phyloP scores from a whole-genome alignment of 2,113 vertebrate species.

The Anthoscopus minutus region DNA sequence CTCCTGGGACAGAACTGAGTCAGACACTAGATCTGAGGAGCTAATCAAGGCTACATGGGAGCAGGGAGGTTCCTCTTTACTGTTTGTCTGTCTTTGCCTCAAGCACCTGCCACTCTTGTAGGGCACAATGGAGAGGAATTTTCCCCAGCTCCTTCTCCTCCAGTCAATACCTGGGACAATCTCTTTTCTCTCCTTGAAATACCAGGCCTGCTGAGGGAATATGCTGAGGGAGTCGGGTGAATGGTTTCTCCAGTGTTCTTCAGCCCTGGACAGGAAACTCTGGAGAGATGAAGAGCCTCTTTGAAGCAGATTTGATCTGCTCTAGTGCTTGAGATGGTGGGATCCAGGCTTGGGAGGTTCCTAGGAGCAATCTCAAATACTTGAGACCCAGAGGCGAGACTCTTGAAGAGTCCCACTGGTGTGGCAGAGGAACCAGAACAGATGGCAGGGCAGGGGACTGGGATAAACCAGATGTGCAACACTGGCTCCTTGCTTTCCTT shows the following conservation, averaged over 20 bases:
- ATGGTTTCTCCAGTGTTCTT: neutral
- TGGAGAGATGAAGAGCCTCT: neutral
- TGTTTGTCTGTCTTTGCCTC: neutral
- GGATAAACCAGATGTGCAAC: neutral
- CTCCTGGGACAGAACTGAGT: neutral
- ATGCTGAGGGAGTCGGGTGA: neutral
- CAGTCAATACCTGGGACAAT: neutral
- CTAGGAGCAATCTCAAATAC: neutral
- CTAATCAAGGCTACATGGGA: neutral
- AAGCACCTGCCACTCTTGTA: neutral
- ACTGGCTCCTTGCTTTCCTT: neutral
- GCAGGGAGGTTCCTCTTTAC: neutral
- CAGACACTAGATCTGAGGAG: neutral
- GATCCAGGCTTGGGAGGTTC: neutral
- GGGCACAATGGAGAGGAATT: neutral
- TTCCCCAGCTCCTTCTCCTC: neutral
- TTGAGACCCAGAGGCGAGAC: neutral
- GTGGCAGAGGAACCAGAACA: neutral
- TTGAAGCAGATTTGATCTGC: neutral
- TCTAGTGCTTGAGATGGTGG: neutral
- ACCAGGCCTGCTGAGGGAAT: neutral
- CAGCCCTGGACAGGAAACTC: neutral
- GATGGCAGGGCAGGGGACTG: neutral
- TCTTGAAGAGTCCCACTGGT: neutral
- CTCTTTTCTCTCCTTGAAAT: neutral